A percentile compares a stretch with the other conserved stretches of the same genome.
Conservation (phyloP, 2,888 invertebrate genomes). For the Cyaniris semiargus region DNA sequence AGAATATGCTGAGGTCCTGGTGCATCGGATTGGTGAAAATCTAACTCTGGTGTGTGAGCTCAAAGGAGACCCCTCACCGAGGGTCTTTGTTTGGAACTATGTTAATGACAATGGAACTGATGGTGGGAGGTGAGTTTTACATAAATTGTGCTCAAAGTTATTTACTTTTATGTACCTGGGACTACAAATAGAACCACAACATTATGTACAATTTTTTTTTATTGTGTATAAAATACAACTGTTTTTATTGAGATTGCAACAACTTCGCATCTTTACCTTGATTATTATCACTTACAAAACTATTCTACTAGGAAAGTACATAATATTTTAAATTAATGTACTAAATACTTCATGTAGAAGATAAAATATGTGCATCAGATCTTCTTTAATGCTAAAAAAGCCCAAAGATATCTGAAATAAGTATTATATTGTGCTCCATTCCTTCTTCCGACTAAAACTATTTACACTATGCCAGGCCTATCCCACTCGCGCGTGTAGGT, state of each 20-base stretch:
- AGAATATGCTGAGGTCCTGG: constrained; percentile 67
- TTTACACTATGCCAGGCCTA: neutral
- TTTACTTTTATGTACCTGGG: neutral
- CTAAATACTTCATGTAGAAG: too few relatives aligned
- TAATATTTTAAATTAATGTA: too few relatives aligned
- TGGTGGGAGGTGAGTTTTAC: constrained; percentile 49
- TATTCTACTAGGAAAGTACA: too few relatives aligned
- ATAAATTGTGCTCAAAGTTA: neutral
- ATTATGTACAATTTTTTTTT: too few relatives aligned
- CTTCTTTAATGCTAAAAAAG: neutral
- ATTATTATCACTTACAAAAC: too few relatives aligned
- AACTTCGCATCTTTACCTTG: too few relatives aligned
- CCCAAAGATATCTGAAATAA: too few relatives aligned
- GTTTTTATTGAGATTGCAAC: too few relatives aligned
- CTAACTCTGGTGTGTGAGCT: constrained; percentile 67
- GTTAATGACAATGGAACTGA: constrained; percentile 52
- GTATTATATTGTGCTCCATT: too few relatives aligned
- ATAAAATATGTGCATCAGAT: neutral
- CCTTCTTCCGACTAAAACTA: neutral
- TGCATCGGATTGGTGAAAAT: constrained; percentile 60
- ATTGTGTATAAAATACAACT: too few relatives aligned
- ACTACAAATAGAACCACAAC: too few relatives aligned
- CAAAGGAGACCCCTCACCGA: constrained; percentile 49
- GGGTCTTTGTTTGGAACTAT: constrained; percentile 67
- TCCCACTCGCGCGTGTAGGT: too few relatives aligned